Conservation (phyloP, 2,113 vertebrate species). For the Thamnophis sirtalis region DNA sequence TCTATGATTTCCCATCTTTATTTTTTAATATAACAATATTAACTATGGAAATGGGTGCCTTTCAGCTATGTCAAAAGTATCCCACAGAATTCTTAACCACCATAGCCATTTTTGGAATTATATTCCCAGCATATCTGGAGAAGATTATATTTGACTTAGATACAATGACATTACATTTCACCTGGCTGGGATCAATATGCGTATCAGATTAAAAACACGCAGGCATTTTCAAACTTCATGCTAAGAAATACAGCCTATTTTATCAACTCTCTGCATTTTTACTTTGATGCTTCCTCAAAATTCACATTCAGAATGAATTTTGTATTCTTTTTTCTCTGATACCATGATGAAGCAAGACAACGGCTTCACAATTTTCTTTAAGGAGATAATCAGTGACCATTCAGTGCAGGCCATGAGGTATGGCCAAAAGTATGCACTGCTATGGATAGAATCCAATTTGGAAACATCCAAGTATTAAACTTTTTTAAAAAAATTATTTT, state of each 20-base stretch:
- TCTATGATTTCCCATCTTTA: background rate
- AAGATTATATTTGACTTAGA: background rate
- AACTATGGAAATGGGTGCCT: background rate
- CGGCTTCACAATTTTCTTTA: background rate
- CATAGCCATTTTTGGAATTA: background rate
- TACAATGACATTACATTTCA: accelerated
- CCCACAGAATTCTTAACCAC: background rate
- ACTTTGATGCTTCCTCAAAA: conserved; percentile 7
- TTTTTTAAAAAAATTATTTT: background rate
- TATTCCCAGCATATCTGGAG: background rate
- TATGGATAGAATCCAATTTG: background rate
- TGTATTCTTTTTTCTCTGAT: background rate
- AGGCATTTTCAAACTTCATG: conserved; percentile 30
- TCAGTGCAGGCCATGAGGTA: background rate
- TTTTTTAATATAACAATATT: background rate
- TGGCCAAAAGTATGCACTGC: background rate
- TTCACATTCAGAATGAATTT: background rate
- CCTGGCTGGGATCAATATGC: background rate
- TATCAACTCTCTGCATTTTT: background rate
- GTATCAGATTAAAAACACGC: background rate
- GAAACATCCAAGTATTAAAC: background rate
- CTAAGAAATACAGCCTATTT: background rate
- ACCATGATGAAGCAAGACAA: background rate
- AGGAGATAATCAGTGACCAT: background rate
- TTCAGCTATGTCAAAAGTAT: background rate